phyloP scores from a whole-genome alignment of 2,797 vertebrate species.

The Acrossocheilus wenchowensis region DNA sequence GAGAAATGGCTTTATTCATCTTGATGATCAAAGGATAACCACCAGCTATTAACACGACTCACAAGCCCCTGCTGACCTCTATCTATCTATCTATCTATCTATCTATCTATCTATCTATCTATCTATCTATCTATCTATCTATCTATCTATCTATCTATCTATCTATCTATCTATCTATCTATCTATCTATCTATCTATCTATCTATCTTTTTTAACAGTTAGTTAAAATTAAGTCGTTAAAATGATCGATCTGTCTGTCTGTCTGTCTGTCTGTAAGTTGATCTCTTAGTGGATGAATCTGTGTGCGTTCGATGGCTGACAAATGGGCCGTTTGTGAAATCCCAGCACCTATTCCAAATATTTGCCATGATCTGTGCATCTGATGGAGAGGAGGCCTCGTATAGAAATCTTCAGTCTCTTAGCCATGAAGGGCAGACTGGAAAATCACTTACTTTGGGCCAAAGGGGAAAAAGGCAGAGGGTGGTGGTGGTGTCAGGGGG shows the following conservation, averaged over 20 bases:
- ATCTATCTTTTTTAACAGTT: not conserved
- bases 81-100: not conserved
- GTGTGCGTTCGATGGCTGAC: slow-evolving; percentile 70
- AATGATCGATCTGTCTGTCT: not conserved
- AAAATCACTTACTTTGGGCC: slow-evolving; percentile 82
- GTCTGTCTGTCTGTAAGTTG: not conserved
- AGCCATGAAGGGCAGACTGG: slow-evolving; percentile 73
- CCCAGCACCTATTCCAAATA: slow-evolving; percentile 77
- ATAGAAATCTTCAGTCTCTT: slow-evolving; percentile 70
- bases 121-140: no score
- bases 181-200: not conserved
- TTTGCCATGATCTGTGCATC: slow-evolving; percentile 60
- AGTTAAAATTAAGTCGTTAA: no score
- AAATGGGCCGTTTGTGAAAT: slow-evolving; percentile 77
- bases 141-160: not conserved
- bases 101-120: not conserved
- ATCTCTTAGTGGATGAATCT: slow-evolving; percentile 25
- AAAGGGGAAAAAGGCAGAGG: slow-evolving; percentile 64
- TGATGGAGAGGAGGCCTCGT: slow-evolving; percentile 53
- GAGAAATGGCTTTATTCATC: slow-evolving; percentile 66
- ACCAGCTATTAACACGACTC: slow-evolving; percentile 53
- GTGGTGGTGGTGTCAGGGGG: slow-evolving; percentile 75
- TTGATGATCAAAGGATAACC: slow-evolving; percentile 72
- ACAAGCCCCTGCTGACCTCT: not conserved
- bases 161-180: not conserved